A percentile compares a stretch with the other conserved stretches of the same genome.
phyloP scores from a whole-genome alignment of 2,888 invertebrate genomes.

The Clanis bilineata region DNA sequence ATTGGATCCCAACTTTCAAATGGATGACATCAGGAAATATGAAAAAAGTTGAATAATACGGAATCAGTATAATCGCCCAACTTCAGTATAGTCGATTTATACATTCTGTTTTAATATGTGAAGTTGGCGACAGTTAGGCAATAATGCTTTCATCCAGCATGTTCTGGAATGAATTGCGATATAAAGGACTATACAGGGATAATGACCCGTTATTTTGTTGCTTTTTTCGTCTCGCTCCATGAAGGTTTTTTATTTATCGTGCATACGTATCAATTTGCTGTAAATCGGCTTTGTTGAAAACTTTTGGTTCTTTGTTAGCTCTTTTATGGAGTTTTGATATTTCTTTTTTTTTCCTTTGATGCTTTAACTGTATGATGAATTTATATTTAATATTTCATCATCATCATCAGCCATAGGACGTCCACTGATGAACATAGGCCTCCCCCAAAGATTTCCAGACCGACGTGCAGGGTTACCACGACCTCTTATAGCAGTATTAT shows the following conservation, averaged over 20 bases:
- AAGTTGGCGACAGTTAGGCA: slow-evolving; percentile 31
- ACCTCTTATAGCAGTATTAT: no score
- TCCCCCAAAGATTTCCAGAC: no score
- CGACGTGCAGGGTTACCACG: no score
- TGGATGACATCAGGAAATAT: not conserved
- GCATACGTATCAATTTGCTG: not conserved
- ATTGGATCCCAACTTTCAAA: not conserved
- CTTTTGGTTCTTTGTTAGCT: no score
- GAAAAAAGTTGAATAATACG: slow-evolving; percentile 4
- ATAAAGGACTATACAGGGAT: slow-evolving; percentile 29
- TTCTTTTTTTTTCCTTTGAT: no score
- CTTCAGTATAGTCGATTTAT: not conserved
- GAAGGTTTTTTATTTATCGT: not conserved
- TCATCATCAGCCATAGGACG: no score
- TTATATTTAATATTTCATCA: no score
- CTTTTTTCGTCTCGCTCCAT: not conserved
- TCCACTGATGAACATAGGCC: no score
- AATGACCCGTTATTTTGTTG: slow-evolving; percentile 18
- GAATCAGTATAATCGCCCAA: slow-evolving; percentile 2
- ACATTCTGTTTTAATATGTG: slow-evolving; percentile 34
- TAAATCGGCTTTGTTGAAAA: not conserved
- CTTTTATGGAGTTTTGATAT: no score
- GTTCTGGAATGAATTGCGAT: slow-evolving; percentile 43
- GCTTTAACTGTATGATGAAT: no score
- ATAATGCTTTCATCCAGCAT: slow-evolving; percentile 40